phyloP scores from a whole-genome alignment of 2,113 vertebrate genomes.

The Cettia cetti region DNA sequence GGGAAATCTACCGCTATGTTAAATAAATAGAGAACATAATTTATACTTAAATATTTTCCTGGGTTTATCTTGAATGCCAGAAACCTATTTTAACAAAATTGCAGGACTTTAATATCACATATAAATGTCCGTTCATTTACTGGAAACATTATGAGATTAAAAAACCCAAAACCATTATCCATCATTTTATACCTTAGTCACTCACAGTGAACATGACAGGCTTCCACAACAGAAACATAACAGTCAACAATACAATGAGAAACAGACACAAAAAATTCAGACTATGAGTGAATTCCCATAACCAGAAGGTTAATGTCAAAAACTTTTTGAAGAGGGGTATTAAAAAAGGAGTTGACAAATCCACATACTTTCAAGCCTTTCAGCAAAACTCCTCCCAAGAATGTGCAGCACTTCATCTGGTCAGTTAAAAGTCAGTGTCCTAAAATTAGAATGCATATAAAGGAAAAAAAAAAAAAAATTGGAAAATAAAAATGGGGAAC shows the following conservation, averaged over 20 bases:
- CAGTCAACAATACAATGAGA: background rate
- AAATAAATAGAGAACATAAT: background rate
- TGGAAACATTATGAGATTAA: background rate
- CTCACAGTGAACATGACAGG: background rate
- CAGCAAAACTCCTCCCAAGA: background rate
- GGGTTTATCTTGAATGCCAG: background rate
- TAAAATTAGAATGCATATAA: background rate
- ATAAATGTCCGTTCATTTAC: background rate
- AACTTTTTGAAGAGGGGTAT: rapidly evolving
- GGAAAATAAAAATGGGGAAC: background rate
- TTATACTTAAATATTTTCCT: background rate
- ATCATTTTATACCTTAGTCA: background rate
- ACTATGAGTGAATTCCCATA: background rate
- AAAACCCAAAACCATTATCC: background rate
- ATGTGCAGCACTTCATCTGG: background rate
- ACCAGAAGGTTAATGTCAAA: background rate
- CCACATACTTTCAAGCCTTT: background rate
- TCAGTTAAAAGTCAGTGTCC: background rate
- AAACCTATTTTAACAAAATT: background rate
- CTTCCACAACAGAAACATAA: background rate
- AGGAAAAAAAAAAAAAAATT: background rate
- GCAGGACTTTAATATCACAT: background rate
- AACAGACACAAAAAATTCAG: background rate
- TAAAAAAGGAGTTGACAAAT: background rate
- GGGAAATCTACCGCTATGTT: background rate